phyloP scores from a whole-genome alignment of 2,888 invertebrate genomes.

The Allolobophora icterica region DNA sequence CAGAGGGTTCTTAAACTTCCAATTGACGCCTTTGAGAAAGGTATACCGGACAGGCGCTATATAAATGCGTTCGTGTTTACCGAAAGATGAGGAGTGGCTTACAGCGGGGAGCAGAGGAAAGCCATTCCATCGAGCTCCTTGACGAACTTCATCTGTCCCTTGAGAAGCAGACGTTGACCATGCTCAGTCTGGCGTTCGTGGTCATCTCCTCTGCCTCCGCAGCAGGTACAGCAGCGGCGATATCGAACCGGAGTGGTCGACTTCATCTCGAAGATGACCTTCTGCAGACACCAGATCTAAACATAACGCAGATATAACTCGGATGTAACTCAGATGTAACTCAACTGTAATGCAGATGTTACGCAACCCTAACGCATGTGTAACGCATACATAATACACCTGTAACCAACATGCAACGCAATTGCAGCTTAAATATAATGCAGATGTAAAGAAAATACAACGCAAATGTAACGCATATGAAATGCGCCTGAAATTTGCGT shows the following conservation, averaged over 20 bases:
- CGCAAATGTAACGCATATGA: background rate
- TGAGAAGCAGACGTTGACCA: slow-evolving; percentile 67
- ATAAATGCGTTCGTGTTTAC: no score
- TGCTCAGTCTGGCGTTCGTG: background rate
- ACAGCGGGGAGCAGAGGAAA: slow-evolving; percentile 87
- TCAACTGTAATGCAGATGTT: no score
- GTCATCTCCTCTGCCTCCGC: slow-evolving; percentile 46
- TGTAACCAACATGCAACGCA: no score
- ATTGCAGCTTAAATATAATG: background rate
- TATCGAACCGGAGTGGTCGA: slow-evolving; percentile 61
- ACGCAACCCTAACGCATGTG: background rate
- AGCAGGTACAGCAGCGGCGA: slow-evolving; percentile 14
- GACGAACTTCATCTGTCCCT: slow-evolving; percentile 84
- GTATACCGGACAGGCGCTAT: no score
- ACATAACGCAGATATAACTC: slow-evolving; percentile 48
- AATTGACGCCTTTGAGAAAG: no score
- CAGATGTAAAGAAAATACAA: background rate
- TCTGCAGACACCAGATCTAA: slow-evolving; percentile 79
- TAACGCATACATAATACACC: no score
- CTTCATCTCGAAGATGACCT: slow-evolving; percentile 85
- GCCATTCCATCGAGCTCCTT: slow-evolving; percentile 81
- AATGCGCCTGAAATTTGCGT: no score
- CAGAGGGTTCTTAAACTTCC: no score
- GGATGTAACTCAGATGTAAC: background rate
- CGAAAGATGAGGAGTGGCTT: slow-evolving; percentile 65